A percentile compares a stretch with the other conserved stretches of the same genome.
Evolutionary conservation across 2,797 vertebrate genomes (phyloP).

Genomic region (Tapirus indicus): DNA sequence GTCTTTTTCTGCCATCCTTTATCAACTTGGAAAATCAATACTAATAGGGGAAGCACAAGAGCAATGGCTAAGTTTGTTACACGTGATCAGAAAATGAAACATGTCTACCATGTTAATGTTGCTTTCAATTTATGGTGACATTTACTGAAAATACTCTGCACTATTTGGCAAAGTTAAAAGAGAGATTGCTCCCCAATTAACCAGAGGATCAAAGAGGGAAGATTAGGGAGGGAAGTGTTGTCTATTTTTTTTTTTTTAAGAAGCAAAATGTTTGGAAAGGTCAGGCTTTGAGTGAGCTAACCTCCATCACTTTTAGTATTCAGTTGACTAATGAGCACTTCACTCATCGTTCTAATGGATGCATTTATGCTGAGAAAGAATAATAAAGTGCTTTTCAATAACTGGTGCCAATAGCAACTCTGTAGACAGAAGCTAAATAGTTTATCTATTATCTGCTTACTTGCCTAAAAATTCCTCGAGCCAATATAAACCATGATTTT

Average conservation of each 20-base stretch:
- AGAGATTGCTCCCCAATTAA: conserved; percentile 95
- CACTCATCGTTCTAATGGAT: conserved; percentile 87
- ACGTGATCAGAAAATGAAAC: conserved; percentile 88
- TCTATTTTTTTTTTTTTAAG: conserved; percentile 83
- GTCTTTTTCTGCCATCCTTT: conserved; percentile 77
- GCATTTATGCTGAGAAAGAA: conserved; percentile 70
- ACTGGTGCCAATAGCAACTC: not conserved
- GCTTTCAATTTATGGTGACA: conserved; percentile 93
- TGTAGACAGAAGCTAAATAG: not conserved
- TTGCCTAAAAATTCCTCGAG: not conserved
- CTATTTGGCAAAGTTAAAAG: conserved; percentile 89
- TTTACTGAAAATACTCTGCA: conserved; percentile 93
- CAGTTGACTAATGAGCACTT: conserved; percentile 94
- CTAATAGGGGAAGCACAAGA: conserved; percentile 89
- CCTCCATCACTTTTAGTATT: conserved; percentile 84
- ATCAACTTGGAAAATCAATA: conserved; percentile 85
- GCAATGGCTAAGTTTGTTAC: conserved; percentile 83
- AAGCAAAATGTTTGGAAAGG: conserved; percentile 93
- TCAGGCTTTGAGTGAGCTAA: conserved; percentile 92
- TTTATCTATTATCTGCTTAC: conserved; percentile 13
- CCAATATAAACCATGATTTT: not conserved
- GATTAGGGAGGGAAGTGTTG: conserved; percentile 87
- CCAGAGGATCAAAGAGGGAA: conserved; percentile 93
- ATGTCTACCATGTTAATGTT: conserved; percentile 88
- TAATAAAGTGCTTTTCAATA: conserved; percentile 42